Conservation (phyloP, 1,140 invertebrate species). For the Bombus waltoni region DNA sequence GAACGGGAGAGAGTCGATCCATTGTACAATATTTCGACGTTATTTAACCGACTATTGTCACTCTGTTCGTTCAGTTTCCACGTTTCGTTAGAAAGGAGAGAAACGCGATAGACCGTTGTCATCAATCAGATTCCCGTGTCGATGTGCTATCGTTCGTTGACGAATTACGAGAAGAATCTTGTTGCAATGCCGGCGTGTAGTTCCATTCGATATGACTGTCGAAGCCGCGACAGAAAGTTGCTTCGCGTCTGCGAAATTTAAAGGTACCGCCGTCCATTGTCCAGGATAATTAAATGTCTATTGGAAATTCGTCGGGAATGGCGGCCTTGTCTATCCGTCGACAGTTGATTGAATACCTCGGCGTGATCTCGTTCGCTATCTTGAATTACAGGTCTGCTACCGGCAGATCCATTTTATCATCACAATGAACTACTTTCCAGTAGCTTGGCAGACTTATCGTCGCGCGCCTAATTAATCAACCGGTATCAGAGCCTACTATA, state of each 20-base stretch:
- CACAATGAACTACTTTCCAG: slow-evolving; percentile 46
- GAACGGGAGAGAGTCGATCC: not conserved
- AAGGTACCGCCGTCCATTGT: slow-evolving; percentile 48
- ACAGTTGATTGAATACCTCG: slow-evolving; percentile 60
- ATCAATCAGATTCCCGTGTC: not conserved
- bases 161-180: slow-evolving; percentile 21
- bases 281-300: slow-evolving; percentile 66
- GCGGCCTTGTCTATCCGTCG: slow-evolving; percentile 39
- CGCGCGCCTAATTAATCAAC: slow-evolving; percentile 67
- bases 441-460: slow-evolving; percentile 57
- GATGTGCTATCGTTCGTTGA: not conserved
- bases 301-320: slow-evolving; percentile 61
- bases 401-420: slow-evolving; percentile 66
- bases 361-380: slow-evolving; percentile 42
- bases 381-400: slow-evolving; percentile 63
- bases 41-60: not conserved
- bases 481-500: slow-evolving; percentile 39
- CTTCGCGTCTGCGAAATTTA: slow-evolving; percentile 54
- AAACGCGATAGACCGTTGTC: not conserved
- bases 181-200: not conserved
- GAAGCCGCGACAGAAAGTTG: slow-evolving; percentile 15
- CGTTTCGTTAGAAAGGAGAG: not conserved
- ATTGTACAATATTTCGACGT: not conserved
- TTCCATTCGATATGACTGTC: not conserved
- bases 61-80: not conserved